Percentiles rank a stretch among this genome's conserved stretches.
phyloP scores from a whole-genome alignment of 1,140 invertebrate genomes.

The Andricus grossulariae region DNA sequence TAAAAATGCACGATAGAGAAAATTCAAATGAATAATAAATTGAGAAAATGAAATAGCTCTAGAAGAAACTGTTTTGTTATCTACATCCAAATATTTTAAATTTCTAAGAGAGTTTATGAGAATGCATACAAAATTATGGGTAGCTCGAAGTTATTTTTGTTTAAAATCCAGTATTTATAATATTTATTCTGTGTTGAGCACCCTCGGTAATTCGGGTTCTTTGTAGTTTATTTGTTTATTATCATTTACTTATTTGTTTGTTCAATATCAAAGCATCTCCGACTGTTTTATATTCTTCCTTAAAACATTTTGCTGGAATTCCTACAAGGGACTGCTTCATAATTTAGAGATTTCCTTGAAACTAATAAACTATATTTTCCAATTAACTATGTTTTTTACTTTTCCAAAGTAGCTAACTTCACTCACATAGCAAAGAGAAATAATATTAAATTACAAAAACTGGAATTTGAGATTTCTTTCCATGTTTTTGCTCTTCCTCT shows the following conservation, averaged over 20 bases:
- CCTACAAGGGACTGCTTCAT: not conserved
- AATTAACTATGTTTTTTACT: no score
- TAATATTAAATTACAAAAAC: no score
- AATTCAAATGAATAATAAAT: no score
- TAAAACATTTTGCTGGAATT: not conserved
- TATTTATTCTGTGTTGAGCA: not conserved
- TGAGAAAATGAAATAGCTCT: not conserved
- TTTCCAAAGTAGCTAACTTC: no score
- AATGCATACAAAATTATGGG: not conserved
- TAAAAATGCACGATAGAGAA: no score
- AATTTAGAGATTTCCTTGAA: no score
- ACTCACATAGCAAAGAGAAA: no score
- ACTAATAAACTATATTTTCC: no score
- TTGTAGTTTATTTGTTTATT: not conserved
- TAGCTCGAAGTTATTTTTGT: not conserved
- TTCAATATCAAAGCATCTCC: not conserved
- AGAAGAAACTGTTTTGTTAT: not conserved
- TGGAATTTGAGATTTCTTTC: no score
- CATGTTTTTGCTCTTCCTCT: no score
- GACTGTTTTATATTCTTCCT: not conserved
- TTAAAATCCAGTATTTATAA: not conserved
- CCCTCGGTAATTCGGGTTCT: not conserved
- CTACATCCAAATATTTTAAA: not conserved
- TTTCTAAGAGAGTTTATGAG: not conserved
- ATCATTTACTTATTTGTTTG: no score